These are phyloP conservation scores for Hyphantria cunea DNA, from an alignment of 1,140 invertebrate species.

Conservation along the genomic window DNA sequence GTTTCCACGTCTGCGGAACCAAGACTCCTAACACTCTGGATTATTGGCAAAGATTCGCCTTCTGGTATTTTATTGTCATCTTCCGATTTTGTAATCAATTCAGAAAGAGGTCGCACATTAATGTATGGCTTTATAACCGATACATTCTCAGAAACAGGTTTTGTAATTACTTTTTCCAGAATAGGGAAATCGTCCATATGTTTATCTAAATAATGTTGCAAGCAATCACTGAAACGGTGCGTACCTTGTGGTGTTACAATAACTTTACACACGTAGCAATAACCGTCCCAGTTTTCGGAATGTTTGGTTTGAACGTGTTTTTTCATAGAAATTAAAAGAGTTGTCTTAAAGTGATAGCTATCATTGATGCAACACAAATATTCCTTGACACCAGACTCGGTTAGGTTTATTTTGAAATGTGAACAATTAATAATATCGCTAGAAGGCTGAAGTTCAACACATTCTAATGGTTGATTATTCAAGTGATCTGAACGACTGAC, in stretches of 20 bases:
- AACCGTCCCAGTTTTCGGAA: conserved; percentile 71
- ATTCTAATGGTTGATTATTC: not conserved
- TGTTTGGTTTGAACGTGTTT: conserved; percentile 70
- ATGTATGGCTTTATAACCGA: conserved; percentile 41
- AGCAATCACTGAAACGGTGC: conserved; percentile 64
- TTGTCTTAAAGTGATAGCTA: conserved; percentile 60
- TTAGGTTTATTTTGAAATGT: conserved; percentile 65
- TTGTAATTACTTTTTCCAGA: conserved; percentile 35
- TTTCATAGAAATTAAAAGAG: conserved; percentile 68
- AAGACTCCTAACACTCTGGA: conserved; percentile 66
- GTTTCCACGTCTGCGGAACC: conserved; percentile 29
- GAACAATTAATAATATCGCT: conserved; percentile 58
- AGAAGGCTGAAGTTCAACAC: not conserved
- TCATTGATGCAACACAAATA: conserved; percentile 73
- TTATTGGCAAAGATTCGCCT: conserved; percentile 47
- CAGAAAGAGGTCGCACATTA: conserved; percentile 60
- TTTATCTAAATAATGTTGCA: conserved; percentile 65
- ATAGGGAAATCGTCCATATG: conserved; percentile 68
- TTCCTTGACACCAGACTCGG: conserved; percentile 55
- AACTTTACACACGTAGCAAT: conserved; percentile 69
- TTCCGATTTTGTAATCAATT: conserved; percentile 45
- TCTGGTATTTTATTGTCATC: conserved; percentile 3
- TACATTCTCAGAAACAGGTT: conserved; percentile 9
- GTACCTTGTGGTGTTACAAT: conserved; percentile 67
- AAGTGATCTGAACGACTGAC: not conserved